These are phyloP conservation scores for Caenorhabditis auriculariae DNA, from an alignment of 2,888 invertebrate species.

Conservation along the genomic window DNA sequence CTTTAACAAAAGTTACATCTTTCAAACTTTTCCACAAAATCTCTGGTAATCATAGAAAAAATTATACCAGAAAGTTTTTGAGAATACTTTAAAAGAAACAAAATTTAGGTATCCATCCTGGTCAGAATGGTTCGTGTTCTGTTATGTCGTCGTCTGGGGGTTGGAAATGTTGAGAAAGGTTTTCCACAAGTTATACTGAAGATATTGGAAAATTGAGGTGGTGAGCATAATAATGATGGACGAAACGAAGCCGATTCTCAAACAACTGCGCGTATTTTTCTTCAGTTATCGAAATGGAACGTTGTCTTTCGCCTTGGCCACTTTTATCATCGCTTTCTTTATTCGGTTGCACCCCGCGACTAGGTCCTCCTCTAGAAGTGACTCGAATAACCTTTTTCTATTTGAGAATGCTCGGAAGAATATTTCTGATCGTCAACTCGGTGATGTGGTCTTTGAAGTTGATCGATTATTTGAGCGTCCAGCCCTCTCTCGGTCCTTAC, in stretches of 20 bases:
- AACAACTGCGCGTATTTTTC: slow-evolving; percentile 65
- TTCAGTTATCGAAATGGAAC: slow-evolving; percentile 51
- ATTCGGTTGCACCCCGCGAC: slow-evolving; percentile 69
- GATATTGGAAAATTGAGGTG: slow-evolving; percentile 7
- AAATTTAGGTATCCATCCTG: slow-evolving; percentile 5
- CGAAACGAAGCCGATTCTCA: slow-evolving; percentile 64
- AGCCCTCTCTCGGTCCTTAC: slow-evolving; percentile 88
- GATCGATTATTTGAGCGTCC: slow-evolving; percentile 89
- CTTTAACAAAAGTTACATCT: too few relatives aligned
- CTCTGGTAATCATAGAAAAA: too few relatives aligned
- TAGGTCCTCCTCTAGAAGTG: slow-evolving; percentile 12
- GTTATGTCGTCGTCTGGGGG: slow-evolving; percentile 56
- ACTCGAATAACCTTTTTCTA: background rate
- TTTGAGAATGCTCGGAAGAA: slow-evolving; percentile 71
- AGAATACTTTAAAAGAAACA: background rate
- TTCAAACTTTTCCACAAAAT: too few relatives aligned
- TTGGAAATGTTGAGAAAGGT: slow-evolving; percentile 58
- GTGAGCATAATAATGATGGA: slow-evolving; percentile 53
- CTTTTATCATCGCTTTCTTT: slow-evolving; percentile 65
- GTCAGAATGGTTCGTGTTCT: slow-evolving; percentile 56
- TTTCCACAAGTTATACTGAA: background rate
- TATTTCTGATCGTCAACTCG: slow-evolving; percentile 75
- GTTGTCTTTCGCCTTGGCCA: slow-evolving; percentile 73
- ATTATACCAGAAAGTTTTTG: background rate
- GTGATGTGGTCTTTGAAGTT: slow-evolving; percentile 73